Evolutionary conservation across 2,888 invertebrate species (phyloP), one percentile per base, ranked within the genome.

Genomic region (Orthosia incerta): DNA sequence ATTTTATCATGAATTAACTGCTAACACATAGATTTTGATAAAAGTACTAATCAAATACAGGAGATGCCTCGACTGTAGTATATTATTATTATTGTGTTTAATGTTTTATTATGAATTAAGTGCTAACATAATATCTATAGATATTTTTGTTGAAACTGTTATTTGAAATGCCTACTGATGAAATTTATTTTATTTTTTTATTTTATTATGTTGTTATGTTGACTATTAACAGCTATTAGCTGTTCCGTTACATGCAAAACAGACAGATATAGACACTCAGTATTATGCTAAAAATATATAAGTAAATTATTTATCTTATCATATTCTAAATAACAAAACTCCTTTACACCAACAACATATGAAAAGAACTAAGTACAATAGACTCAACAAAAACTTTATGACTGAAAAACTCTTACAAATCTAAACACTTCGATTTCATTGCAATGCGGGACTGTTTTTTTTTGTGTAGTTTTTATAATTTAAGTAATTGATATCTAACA

Each of bases 311-410:
- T 56, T 69, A 63, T 23, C 53, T 77, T 64, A 71, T 55, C 75
- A 86, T 83, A 86, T 76, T 83, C 85, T 91, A 87, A 86, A 91
- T 87, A 91, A 92, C 88, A 91, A 92, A 91, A 90, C 87, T 89
- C 88, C 88, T 86, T 88, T 87, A 89, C 88, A 91, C 89, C 89
- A 92, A 92, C 91, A 91, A 91, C 89, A 81, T 87, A 90, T 87
- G 87, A 89, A 90, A 89, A 88, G 88, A 91, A 93, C 91, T 94
- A 94, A 94, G 93, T 94, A 94, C 92, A 93, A 92, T 93, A 92
- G 86, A 92, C 83, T 89, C 89, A 92, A 92, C 92, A 91, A 89
- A 89, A 85, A 66, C 77, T 80, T 83, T 73, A 85, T 88, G 87
- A 90, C 91, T 89, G 86, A 86, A 78, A 87, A 86, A 82, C 77